Conservation (phyloP, 1,140 invertebrate genomes). For the Manduca sexta region DNA sequence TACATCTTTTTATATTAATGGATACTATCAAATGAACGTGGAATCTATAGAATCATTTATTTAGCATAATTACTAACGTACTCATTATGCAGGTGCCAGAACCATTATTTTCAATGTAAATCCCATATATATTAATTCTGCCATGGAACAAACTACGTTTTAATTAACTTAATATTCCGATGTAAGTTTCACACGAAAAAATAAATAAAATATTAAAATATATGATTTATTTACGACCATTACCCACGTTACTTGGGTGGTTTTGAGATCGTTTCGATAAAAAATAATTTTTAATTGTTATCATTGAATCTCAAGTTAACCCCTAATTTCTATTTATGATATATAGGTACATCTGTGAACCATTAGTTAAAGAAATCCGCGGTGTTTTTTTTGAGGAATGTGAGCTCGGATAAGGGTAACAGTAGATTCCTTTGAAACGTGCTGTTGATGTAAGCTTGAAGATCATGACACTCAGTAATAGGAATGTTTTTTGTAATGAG, state of each 20-base stretch:
- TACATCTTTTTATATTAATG: too few relatives aligned
- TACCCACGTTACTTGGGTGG: constrained; percentile 52
- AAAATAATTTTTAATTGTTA: constrained; percentile 59
- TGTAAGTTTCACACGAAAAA: neutral
- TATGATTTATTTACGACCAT: constrained; percentile 17
- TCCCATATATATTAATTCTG: too few relatives aligned
- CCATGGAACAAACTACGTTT: too few relatives aligned
- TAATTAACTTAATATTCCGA: too few relatives aligned
- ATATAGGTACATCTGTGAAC: constrained; percentile 43
- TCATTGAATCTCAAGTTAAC: constrained; percentile 43
- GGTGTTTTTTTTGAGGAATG: constrained; percentile 30
- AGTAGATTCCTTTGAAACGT: constrained; percentile 31
- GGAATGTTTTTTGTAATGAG: constrained; percentile 12
- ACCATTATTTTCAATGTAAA: too few relatives aligned
- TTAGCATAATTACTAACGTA: too few relatives aligned
- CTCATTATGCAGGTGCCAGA: too few relatives aligned
- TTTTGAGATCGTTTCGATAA: constrained; percentile 45
- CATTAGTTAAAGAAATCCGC: constrained; percentile 52
- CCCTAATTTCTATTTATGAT: constrained; percentile 65
- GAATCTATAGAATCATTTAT: too few relatives aligned
- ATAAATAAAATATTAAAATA: constrained; percentile 3
- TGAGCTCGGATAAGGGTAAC: constrained; percentile 16
- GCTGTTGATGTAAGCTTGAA: constrained; percentile 23
- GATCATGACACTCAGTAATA: constrained; percentile 21
- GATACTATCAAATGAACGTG: too few relatives aligned